Evolutionary conservation across 2,888 invertebrate genomes (phyloP).

Genomic region (Habrosyne pyritoides): DNA sequence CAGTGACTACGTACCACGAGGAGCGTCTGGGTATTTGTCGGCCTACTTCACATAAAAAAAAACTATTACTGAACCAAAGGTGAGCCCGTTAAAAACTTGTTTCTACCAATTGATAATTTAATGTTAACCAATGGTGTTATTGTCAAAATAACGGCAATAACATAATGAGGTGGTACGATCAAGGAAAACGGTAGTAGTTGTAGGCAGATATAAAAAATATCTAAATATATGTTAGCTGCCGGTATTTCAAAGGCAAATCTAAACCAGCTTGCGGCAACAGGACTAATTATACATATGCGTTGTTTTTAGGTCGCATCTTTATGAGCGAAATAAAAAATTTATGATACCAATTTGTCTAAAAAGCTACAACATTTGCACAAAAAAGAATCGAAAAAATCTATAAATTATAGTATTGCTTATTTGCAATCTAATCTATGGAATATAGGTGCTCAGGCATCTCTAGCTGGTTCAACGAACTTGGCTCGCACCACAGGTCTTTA

Average conservation of each 20-base stretch:
- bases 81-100: no score
- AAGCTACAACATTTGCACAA: not conserved
- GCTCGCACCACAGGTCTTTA: not conserved
- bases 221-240: not conserved
- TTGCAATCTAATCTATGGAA: not conserved
- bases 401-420: not conserved
- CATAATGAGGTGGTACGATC: not conserved
- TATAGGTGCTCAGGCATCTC: not conserved
- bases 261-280: not conserved
- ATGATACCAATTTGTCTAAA: constrained; percentile 2
- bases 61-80: no score
- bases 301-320: not conserved
- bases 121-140: no score
- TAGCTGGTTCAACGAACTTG: constrained; percentile 1
- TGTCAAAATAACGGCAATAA: not conserved
- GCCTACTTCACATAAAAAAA: no score
- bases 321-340: not conserved
- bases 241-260: not conserved
- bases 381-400: not conserved
- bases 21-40: no score
- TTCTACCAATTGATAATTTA: no score
- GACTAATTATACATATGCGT: not conserved
- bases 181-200: not conserved
- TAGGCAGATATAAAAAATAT: not conserved
- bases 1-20: no score